These are phyloP conservation scores for Lithobates pipiens DNA, from an alignment of 2,797 vertebrate genomes.

Conservation along the genomic window DNA sequence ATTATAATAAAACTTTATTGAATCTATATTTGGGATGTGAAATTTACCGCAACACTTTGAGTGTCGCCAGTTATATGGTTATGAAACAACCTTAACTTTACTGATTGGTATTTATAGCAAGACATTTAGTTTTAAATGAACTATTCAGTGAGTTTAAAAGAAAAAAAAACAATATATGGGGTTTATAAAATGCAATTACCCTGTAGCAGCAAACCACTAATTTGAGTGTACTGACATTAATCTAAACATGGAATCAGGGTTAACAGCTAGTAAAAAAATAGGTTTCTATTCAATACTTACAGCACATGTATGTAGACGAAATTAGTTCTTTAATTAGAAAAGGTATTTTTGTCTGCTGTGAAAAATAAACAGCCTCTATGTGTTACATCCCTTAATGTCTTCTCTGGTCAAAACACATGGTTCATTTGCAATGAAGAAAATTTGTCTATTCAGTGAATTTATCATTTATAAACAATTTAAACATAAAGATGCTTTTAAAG, in stretches of 20 bases:
- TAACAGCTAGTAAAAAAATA: not conserved
- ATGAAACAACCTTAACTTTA: not conserved
- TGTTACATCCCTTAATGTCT: too few relatives aligned
- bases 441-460: too few relatives aligned
- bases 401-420: too few relatives aligned
- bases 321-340: not conserved
- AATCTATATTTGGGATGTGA: not conserved
- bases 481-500: too few relatives aligned
- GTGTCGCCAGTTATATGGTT: conserved; percentile 18
- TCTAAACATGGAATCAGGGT: not conserved
- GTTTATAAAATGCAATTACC: not conserved
- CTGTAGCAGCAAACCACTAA: not conserved
- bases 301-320: not conserved
- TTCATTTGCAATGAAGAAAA: too few relatives aligned
- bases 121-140: not conserved
- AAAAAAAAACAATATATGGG: not conserved
- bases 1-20: not conserved
- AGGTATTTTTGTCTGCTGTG: not conserved
- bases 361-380: too few relatives aligned
- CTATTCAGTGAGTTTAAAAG: not conserved
- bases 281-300: not conserved
- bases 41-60: not conserved
- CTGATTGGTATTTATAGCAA: conserved; percentile 35
- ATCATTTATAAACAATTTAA: too few relatives aligned
- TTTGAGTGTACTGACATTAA: not conserved